phyloP scores from a whole-genome alignment of 2,113 vertebrate species.

The Cercocebus atys region DNA sequence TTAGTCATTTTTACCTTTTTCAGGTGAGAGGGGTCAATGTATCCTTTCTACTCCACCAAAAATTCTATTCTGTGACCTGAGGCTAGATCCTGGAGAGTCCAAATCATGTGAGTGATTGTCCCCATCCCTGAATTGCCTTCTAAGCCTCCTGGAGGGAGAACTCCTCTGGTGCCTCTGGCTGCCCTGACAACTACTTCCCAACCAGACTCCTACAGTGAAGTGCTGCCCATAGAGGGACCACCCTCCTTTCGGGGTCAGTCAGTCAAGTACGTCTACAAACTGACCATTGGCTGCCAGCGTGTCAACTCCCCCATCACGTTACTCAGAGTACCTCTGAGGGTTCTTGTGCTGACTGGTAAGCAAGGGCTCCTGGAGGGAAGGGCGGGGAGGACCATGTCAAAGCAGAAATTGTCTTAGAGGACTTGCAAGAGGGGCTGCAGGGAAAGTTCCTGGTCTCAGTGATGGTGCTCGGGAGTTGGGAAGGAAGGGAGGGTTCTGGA shows the following conservation, averaged over 20 bases:
- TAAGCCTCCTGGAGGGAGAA: constrained; percentile 38
- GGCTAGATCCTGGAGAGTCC: constrained; percentile 96
- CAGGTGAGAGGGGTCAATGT: constrained; percentile 97
- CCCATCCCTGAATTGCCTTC: background rate
- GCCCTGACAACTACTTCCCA: background rate
- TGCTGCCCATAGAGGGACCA: constrained; percentile 92
- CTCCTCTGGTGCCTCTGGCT: background rate
- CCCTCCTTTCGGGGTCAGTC: constrained; percentile 97
- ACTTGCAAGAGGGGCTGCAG: background rate
- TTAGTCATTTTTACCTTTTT: constrained; percentile 11
- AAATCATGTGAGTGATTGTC: constrained; percentile 88
- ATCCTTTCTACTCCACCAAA: constrained; percentile 98
- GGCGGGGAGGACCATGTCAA: background rate
- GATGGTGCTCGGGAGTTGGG: background rate
- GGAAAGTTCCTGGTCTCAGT: background rate
- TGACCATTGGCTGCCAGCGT: constrained; percentile 98
- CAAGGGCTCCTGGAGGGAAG: background rate
- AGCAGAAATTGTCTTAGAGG: background rate
- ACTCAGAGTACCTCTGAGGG: constrained; percentile 95
- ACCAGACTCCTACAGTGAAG: constrained; percentile 95
- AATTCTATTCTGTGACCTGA: constrained; percentile 97
- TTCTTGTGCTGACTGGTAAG: constrained; percentile 94
- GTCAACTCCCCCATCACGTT: constrained; percentile 99
- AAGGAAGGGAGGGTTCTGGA: background rate
- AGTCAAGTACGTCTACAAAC: constrained; percentile 98